Base-by-base conservation (phyloP, 2,113 vertebrate genomes). In the Balaeniceps rex region DNA sequence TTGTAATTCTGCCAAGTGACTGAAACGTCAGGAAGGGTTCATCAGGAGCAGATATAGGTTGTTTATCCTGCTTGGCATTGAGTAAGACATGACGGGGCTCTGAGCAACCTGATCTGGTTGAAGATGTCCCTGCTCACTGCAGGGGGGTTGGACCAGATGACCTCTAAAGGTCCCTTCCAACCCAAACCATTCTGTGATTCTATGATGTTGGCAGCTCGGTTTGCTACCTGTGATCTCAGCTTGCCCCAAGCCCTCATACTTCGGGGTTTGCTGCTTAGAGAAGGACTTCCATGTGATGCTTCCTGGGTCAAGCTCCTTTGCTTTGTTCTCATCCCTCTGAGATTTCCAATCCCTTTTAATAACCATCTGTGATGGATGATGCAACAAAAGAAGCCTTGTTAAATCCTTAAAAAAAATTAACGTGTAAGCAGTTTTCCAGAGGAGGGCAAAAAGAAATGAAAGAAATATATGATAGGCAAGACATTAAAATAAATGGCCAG, bases 51-150 rank as follows among this genome's bases (percentile, higher is more conserved):
- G 46, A 11, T 21, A 5, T 1, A 11, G 12, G 10, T 23, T 33
- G 3, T 65, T 89, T 10, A 22, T 85, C 40, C 33, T 4, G 1
- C 38, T 71, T 2, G 2, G 52, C 9, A 29, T 19, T 0, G 5
- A 24, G 36, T 16, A 44, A 42, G 68, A 55, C 23, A 14, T 13
- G n/a, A n/a, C n/a, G n/a, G n/a, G n/a, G n/a, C n/a, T n/a, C n/a
- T n/a, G n/a, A n/a, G n/a, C n/a, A n/a, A n/a, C n/a, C n/a, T n/a
- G n/a, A n/a, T n/a, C n/a, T n/a, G n/a, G n/a, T n/a, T n/a, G n/a
- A n/a, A n/a, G n/a, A n/a, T n/a, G n/a, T n/a, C n/a, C n/a, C n/a
- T n/a, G n/a, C n/a, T n/a, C n/a, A n/a, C n/a, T n/a, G n/a, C n/a
- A n/a, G n/a, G n/a, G n/a, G n/a, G n/a, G n/a, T n/a, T n/a, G n/a